Base-by-base conservation (phyloP, 2,797 vertebrate genomes). In the Sebastes alutus region DNA sequence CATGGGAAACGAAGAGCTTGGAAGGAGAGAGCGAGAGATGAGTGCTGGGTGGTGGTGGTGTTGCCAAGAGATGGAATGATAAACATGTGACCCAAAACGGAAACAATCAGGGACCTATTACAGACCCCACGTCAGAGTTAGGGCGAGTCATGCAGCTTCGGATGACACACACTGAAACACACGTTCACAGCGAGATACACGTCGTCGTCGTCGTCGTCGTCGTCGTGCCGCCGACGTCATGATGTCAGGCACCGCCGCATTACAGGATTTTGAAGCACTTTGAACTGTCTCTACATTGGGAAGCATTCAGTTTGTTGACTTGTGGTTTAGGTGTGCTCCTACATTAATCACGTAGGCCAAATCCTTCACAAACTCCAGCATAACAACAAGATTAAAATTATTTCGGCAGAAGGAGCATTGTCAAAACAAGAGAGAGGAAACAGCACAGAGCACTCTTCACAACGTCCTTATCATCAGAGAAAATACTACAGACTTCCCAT, bases 51-150 rank as follows among this genome's bases (percentile, higher is more conserved):
- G 42, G 42, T 46, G 94, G 93, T 89, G 82, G 80, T 91, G 79
- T 46, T 88, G 84, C 52, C 49, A 55, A 70, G 77, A 91, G 92
- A 93, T 93, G 79, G 22, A 72, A 55, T 16, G 95, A 96, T 96
- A 95, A 93, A 67, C 76, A 84, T 74, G 82, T 91, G 88, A 94
- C 90, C 91, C 81, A 90, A 89, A 94, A 65, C 93, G 91, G 91
- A 93, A 92, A 91, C 82, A 92, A 93, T 94, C 89, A 91, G 89
- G 89, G 69, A 86, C 78, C 85, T 75, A 93, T 96, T 95, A 95
- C 84, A 86, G 89, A 84, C 83, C 87, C 70, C n/a, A 94, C 92
- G 92, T 95, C 94, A 94, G 87, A 90, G 87, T 66, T 70, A 62
- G 92, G 88, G 88, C 81, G 75, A 87, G 87, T 22, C 86, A 62